A percentile compares a stretch with the other conserved stretches of the same genome.
Evolutionary conservation across 2,888 invertebrate genomes (phyloP).

Genomic region (Leucoma salicis): DNA sequence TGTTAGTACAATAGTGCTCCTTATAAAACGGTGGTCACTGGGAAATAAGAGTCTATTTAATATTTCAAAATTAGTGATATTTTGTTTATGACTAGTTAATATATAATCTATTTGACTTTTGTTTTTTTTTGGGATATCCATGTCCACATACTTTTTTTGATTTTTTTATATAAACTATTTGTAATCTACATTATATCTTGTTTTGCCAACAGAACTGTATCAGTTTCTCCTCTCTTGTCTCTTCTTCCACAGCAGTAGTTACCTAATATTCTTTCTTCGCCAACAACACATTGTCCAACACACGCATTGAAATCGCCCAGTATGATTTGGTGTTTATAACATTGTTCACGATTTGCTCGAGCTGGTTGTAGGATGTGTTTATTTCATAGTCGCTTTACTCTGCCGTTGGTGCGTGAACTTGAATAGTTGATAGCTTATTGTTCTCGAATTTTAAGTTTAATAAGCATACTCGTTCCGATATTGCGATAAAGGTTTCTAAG

Average conservation of each 20-base stretch:
- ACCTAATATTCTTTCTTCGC: conserved; percentile 2
- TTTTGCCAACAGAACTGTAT: conserved; percentile 7
- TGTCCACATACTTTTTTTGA: not conserved
- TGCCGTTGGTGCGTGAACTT: no score
- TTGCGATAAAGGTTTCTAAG: no score
- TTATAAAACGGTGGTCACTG: not conserved
- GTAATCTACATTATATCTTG: not conserved
- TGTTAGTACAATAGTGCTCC: not conserved
- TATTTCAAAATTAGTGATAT: no score
- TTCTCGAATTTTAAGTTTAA: no score
- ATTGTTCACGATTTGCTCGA: no score
- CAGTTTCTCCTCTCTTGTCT: conserved; percentile 19
- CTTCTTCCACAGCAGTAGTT: conserved; percentile 18
- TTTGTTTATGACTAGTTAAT: not conserved
- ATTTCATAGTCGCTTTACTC: no score
- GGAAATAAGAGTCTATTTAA: not conserved
- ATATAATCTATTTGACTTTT: not conserved
- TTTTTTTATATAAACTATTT: not conserved
- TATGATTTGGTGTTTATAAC: no score
- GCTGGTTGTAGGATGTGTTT: no score
- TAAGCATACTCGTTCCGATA: no score
- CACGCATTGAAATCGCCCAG: not conserved
- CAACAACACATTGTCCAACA: not conserved
- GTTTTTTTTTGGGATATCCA: not conserved
- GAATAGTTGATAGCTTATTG: no score